Evolutionary conservation across 2,797 vertebrate species (phyloP).

Genomic region (Varecia variegata): DNA sequence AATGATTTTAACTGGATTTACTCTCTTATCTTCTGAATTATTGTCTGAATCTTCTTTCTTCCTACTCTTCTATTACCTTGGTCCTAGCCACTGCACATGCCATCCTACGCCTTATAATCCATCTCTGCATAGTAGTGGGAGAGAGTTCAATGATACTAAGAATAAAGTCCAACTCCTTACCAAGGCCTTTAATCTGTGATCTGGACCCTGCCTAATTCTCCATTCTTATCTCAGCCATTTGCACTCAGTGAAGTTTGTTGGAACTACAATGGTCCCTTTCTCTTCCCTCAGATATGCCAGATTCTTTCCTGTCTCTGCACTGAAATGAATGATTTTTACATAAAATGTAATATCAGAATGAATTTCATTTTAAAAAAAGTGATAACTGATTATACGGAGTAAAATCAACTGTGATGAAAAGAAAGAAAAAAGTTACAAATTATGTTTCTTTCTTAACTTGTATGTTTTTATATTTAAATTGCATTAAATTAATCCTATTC

Average conservation of each 20-base stretch:
- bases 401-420: neutral
- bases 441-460: slow-evolving; percentile 35
- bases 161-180: neutral
- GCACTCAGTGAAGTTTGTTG: neutral
- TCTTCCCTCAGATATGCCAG: neutral
- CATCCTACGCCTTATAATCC: neutral
- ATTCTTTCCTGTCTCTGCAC: neutral
- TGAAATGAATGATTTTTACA: slow-evolving; percentile 4
- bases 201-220: neutral
- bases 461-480: slow-evolving; percentile 35
- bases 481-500: slow-evolving; percentile 46
- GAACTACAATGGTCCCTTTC: neutral
- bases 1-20: neutral
- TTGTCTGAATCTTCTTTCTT: neutral
- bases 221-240: neutral
- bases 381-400: neutral
- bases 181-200: neutral
- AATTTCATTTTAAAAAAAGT: slow-evolving; percentile 46
- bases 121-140: neutral
- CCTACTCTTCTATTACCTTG: neutral
- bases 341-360: neutral
- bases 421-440: slow-evolving; percentile 38
- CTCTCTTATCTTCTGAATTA: neutral
- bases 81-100: neutral
- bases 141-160: neutral